Evolutionary conservation across 2,888 invertebrate species (phyloP), one percentile per base, ranked within the genome.

Genomic region (Perdita meconis): DNA sequence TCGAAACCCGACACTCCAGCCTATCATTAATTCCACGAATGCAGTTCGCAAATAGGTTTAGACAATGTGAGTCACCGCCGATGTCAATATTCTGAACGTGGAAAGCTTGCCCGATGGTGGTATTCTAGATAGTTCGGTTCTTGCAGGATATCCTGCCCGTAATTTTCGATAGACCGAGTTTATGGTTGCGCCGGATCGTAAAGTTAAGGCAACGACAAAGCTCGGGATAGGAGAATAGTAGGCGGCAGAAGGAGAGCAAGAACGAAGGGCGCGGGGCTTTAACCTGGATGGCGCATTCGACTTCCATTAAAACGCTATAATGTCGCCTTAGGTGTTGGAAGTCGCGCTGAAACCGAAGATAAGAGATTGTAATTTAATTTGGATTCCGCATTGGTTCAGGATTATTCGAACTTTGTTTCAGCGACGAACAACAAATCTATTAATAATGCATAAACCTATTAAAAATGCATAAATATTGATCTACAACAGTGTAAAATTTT

Each of bases 111-210:
- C 22, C 42, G 59, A 38, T 67, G 50, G 47, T 42, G 73, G 65
- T n/a, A n/a, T 26, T 57, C 47, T 51, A 12, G 57, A 66, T 72
- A 70, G 70, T 68, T 81, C 67, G 78, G 75, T 84, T 86, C 86
- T 86, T 85, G 85, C 77, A 79, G 83, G 78, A 83, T 85, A 75
- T 66, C 59, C 75, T 60, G 78, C 85, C 16, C 86, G 86, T 89
- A 87, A 90, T 89, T 89, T 88, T 88, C 88, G 87, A 84, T 87
- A 86, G 83, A 87, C 83, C 83, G 79, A 83, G 80, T 90, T 90
- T 89, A 90, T 84, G 83, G 86, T 82, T 75, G 67, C 78, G 30
- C 66, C 68, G 77, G 72, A 82, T 82, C 80, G 80, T 85, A 81
- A 86, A 83, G 80, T 82, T 86, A 74, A 83, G 70, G 67, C 78